Evolutionary conservation across 2,888 invertebrate species (phyloP).

Genomic region (Hecatera dysodea): DNA sequence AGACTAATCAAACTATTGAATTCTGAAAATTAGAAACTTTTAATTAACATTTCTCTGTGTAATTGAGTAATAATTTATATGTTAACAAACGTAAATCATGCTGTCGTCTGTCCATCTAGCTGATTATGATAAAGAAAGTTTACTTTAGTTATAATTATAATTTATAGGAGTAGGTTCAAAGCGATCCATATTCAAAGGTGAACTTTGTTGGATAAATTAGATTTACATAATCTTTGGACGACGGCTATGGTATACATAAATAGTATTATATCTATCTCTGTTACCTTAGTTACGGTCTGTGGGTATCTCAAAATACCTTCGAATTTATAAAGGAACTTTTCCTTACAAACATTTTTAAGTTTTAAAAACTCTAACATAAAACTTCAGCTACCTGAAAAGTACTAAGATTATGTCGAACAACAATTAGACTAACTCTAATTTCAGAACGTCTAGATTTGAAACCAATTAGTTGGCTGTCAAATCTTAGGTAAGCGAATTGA

Average conservation of each 20-base stretch:
- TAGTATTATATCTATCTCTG: too few relatives aligned
- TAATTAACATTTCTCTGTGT: slow-evolving; percentile 24
- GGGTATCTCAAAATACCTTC: background rate
- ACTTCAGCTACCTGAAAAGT: background rate
- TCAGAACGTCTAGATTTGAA: slow-evolving; percentile 4
- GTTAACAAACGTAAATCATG: slow-evolving; percentile 31
- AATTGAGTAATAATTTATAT: slow-evolving; percentile 49
- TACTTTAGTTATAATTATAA: background rate
- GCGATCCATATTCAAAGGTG: background rate
- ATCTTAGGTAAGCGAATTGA: slow-evolving; percentile 24
- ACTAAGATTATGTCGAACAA: background rate
- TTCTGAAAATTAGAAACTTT: slow-evolving; percentile 43
- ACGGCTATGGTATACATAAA: too few relatives aligned
- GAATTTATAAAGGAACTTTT: background rate
- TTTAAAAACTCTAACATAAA: background rate
- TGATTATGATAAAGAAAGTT: slow-evolving; percentile 26
- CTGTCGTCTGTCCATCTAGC: slow-evolving; percentile 18
- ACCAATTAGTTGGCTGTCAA: slow-evolving; percentile 13
- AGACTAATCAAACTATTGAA: slow-evolving; percentile 36
- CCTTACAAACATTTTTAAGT: background rate
- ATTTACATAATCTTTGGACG: background rate
- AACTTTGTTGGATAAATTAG: background rate
- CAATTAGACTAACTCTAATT: background rate
- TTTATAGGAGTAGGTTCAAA: background rate
- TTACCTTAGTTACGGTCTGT: background rate